phyloP scores from a whole-genome alignment of 2,113 vertebrate genomes.

The Hystrix cristata region DNA sequence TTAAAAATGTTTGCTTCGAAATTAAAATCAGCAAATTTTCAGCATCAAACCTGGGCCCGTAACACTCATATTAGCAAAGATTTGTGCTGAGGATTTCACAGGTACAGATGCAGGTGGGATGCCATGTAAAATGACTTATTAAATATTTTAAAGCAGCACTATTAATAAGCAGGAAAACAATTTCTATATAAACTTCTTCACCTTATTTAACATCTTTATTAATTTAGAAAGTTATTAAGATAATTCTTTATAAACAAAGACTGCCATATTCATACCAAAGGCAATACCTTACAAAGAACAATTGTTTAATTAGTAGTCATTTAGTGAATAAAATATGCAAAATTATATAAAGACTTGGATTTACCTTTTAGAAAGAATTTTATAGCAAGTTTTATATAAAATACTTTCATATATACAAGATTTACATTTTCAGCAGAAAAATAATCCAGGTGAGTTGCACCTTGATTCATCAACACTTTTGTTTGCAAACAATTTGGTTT shows the following conservation, averaged over 20 bases:
- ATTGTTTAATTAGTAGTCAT: conserved; percentile 12
- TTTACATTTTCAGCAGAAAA: conserved; percentile 47
- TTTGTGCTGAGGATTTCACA: not conserved
- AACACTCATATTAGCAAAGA: conserved; percentile 16
- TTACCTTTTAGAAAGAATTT: conserved; percentile 9
- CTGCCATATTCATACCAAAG: not conserved
- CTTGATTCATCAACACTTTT: not conserved
- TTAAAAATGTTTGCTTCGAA: conserved; percentile 20
- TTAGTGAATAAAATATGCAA: conserved; percentile 57
- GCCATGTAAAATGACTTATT: not conserved
- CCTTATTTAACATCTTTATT: conserved; percentile 1
- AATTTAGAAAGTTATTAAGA: conserved; percentile 38
- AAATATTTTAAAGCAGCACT: conserved; percentile 24
- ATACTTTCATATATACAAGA: conserved; percentile 38
- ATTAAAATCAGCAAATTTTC: conserved; percentile 1
- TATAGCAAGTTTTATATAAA: conserved; percentile 30
- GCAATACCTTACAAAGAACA: not conserved
- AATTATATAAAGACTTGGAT: conserved; percentile 35
- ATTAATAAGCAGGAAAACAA: not conserved
- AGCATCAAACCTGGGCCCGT: not conserved
- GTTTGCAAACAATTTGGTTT: not conserved
- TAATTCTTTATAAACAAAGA: conserved; percentile 51
- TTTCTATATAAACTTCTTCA: conserved; percentile 19
- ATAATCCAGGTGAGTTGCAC: not conserved
- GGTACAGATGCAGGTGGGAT: conserved; percentile 4